Evolutionary conservation across 2,888 invertebrate genomes (phyloP).

Genomic region (Torymus aiolomorphi): DNA sequence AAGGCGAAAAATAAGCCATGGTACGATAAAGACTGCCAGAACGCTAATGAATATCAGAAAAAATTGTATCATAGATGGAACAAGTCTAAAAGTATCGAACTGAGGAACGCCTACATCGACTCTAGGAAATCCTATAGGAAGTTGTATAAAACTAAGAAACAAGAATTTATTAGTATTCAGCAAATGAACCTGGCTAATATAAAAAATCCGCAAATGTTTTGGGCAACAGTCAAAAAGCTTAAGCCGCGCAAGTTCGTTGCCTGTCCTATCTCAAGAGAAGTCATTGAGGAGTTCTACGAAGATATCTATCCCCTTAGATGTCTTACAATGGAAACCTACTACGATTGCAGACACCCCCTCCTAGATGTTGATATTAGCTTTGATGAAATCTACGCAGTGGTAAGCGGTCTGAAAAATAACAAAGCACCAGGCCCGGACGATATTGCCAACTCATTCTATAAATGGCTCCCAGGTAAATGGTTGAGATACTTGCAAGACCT

Average conservation of each 20-base stretch:
- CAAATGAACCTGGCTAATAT: too few relatives aligned
- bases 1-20: too few relatives aligned
- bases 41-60: background rate
- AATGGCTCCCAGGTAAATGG: background rate
- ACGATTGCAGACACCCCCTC: background rate
- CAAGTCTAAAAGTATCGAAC: background rate
- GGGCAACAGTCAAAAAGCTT: too few relatives aligned
- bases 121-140: background rate
- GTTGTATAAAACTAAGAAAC: background rate
- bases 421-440: slow-evolving; percentile 59
- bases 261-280: background rate
- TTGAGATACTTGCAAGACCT: background rate
- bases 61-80: background rate
- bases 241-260: too few relatives aligned
- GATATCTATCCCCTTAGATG: background rate
- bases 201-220: too few relatives aligned
- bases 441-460: slow-evolving; percentile 51
- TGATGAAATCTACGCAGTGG: background rate
- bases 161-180: background rate
- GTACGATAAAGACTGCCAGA: background rate
- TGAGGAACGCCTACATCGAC: background rate
- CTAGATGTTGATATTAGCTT: slow-evolving; percentile 2
- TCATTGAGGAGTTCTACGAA: slow-evolving; percentile 2
- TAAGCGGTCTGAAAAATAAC: slow-evolving; percentile 40
- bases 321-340: too few relatives aligned